phyloP scores from a whole-genome alignment of 2,888 invertebrate genomes.

The Sipunculus nudus region DNA sequence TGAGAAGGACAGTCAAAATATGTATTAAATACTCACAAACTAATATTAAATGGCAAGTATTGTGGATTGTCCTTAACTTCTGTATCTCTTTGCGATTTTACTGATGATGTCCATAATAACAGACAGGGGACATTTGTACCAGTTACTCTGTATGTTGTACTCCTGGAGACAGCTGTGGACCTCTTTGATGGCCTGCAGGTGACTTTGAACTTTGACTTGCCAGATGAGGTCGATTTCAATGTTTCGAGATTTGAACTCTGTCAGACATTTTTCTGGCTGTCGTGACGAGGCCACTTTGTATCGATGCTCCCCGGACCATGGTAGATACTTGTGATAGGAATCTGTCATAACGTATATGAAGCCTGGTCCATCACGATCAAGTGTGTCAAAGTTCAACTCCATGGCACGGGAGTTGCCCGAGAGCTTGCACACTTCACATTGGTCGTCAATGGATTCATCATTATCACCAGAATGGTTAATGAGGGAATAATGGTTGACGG shows the following conservation, averaged over 20 bases:
- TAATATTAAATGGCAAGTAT: too few species aligned
- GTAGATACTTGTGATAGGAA: slow-evolving; percentile 14
- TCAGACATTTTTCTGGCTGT: slow-evolving; percentile 27
- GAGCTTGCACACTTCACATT: too few species aligned
- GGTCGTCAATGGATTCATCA: too few species aligned
- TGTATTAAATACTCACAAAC: too few species aligned
- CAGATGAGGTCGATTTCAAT: slow-evolving; percentile 37
- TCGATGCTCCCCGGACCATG: slow-evolving; percentile 31
- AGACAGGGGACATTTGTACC: slow-evolving; percentile 35
- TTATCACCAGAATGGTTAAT: too few species aligned
- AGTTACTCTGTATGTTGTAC: slow-evolving; percentile 29
- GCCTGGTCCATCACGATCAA: slow-evolving; percentile 35
- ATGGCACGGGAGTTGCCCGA: slow-evolving; percentile 21
- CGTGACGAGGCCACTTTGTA: slow-evolving; percentile 37
- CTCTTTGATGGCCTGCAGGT: slow-evolving; percentile 20
- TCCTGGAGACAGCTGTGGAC: slow-evolving; percentile 19
- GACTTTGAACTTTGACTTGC: slow-evolving; percentile 31
- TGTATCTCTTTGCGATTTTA: too few species aligned
- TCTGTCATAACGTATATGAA: slow-evolving; percentile 37
- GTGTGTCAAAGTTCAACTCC: slow-evolving; percentile 25
- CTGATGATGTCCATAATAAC: slow-evolving; percentile 30
- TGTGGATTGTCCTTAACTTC: too few species aligned
- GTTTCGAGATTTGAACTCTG: slow-evolving; percentile 24
- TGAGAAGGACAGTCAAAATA: too few species aligned
- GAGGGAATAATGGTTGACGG: too few species aligned